Conservation (phyloP, 2,797 vertebrate genomes). For the Ispidina lecontei region DNA sequence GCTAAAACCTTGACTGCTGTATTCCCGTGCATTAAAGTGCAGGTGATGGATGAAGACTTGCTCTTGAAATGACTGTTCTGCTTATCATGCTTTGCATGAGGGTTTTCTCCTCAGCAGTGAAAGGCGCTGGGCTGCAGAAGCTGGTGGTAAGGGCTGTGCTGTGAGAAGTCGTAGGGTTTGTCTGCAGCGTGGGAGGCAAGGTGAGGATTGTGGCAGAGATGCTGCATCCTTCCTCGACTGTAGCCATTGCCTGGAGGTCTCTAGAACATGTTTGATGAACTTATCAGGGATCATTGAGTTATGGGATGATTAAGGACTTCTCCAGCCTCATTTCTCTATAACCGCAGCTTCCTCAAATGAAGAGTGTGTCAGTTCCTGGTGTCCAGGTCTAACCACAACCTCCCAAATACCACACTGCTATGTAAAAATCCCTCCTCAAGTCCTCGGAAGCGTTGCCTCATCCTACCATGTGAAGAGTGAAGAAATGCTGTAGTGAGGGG, state of each 20-base stretch:
- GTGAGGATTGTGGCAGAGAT: not conserved
- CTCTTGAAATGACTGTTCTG: not conserved
- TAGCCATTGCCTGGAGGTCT: not conserved
- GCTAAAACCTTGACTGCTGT: not conserved
- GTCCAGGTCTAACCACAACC: not conserved
- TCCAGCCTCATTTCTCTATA: not conserved
- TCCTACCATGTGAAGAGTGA: not conserved
- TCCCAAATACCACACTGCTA: not conserved
- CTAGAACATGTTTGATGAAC: not conserved
- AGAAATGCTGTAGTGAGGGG: conserved; percentile 12
- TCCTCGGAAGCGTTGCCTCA: not conserved
- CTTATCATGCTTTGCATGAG: not conserved
- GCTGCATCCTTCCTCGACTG: not conserved
- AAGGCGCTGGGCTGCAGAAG: not conserved
- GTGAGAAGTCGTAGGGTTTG: not conserved
- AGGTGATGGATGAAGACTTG: not conserved
- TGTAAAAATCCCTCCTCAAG: conserved; percentile 7
- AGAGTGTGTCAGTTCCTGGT: not conserved
- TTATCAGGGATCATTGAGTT: not conserved
- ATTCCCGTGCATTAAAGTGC: not conserved
- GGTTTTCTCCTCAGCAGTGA: not conserved
- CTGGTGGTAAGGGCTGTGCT: not conserved
- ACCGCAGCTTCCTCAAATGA: conserved; percentile 23
- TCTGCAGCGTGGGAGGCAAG: not conserved
- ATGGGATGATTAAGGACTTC: conserved; percentile 12